These are phyloP conservation scores for Speoplatyrhinus poulsoni DNA, from an alignment of 2,113 vertebrate genomes.

Conservation along the genomic window DNA sequence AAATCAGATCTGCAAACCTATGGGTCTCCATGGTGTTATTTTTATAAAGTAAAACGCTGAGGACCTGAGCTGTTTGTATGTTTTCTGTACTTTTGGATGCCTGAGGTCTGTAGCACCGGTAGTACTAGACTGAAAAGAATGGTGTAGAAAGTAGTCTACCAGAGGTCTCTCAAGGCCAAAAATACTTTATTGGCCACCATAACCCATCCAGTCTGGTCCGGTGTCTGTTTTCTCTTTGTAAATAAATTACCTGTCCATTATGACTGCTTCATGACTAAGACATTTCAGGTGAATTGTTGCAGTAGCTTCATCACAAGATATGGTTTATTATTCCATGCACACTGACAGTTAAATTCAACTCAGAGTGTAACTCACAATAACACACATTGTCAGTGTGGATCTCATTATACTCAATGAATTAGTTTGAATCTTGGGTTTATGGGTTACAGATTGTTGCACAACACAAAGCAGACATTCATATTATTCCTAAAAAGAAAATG, in stretches of 20 bases:
- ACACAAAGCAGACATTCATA: conserved; percentile 3
- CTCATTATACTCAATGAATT: neutral
- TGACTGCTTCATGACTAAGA: conserved; percentile 62
- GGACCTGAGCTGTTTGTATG: conserved; percentile 58
- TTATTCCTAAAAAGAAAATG: too few species aligned
- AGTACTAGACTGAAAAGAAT: conserved; percentile 26
- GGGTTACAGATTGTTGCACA: conserved; percentile 10
- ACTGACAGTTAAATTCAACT: neutral
- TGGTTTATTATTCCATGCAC: conserved; percentile 7
- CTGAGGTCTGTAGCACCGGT: conserved; percentile 11
- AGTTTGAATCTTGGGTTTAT: neutral
- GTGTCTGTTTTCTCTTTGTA: conserved; percentile 72
- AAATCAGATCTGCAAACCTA: conserved; percentile 56
- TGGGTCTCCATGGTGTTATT: conserved; percentile 74
- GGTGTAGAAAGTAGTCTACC: conserved; percentile 21
- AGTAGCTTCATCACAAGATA: conserved; percentile 3
- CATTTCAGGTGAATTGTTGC: conserved; percentile 45
- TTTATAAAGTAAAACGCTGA: conserved; percentile 72
- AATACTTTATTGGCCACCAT: conserved; percentile 33
- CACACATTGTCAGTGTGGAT: too few species aligned
- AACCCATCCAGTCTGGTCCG: conserved; percentile 43
- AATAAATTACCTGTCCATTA: conserved; percentile 74
- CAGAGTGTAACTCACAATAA: too few species aligned
- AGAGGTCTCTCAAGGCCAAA: conserved; percentile 5
- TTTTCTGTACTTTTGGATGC: conserved; percentile 50